Percentiles rank a stretch among this genome's conserved stretches.
phyloP scores from a whole-genome alignment of 1,140 invertebrate species.

The Magallana ariakensis region DNA sequence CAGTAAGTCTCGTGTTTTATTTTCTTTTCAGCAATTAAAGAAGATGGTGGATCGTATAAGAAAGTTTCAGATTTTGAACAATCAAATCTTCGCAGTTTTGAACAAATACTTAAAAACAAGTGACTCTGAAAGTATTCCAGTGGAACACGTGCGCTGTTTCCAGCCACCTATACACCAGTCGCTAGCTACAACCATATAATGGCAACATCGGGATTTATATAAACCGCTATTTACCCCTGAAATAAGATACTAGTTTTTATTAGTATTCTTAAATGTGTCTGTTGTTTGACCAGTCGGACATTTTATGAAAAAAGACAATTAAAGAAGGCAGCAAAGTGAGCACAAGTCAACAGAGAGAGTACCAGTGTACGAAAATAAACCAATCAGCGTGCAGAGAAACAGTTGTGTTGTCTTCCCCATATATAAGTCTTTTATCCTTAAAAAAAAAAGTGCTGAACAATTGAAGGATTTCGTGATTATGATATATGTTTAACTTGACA shows the following conservation, averaged over 20 bases:
- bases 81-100: slow-evolving; percentile 98
- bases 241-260: no score
- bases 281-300: not conserved
- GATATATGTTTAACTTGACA: not conserved
- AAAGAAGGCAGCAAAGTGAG: not conserved
- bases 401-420: not conserved
- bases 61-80: slow-evolving; percentile 98
- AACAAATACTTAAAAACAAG: slow-evolving; percentile 95
- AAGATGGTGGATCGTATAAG: slow-evolving; percentile 98
- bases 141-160: slow-evolving; percentile 98
- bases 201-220: not conserved
- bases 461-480: not conserved
- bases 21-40: slow-evolving; percentile 89
- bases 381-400: not conserved
- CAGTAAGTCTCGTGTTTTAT: not conserved
- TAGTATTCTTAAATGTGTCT: not conserved
- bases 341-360: no score
- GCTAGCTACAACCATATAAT: slow-evolving; percentile 73
- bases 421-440: not conserved
- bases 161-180: slow-evolving; percentile 93
- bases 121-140: slow-evolving; percentile 88
- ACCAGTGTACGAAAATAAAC: no score
- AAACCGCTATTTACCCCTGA: no score
- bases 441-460: not conserved
- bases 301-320: not conserved